These are phyloP conservation scores for Alligator mississippiensis DNA, from an alignment of 2,113 vertebrate genomes.

Conservation along the genomic window DNA sequence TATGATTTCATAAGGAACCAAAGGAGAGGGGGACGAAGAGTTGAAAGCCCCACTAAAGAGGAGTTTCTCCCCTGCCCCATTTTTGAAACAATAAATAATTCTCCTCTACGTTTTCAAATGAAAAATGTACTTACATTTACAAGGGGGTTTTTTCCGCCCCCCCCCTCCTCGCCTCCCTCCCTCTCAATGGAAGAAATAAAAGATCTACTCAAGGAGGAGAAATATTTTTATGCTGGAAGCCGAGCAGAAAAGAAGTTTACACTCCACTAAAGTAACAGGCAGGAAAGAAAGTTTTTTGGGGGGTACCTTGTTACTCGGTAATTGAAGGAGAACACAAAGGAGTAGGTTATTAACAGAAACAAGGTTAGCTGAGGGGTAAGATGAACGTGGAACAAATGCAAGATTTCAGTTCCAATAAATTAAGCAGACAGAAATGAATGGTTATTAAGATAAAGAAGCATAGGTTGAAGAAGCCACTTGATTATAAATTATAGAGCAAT, in stretches of 20 bases:
- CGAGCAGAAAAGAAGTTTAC: neutral
- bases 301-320: slow-evolving; percentile 33
- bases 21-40: neutral
- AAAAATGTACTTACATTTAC: neutral
- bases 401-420: slow-evolving; percentile 68
- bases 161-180: neutral
- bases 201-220: neutral
- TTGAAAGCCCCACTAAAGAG: neutral
- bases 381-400: slow-evolving; percentile 60
- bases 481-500: slow-evolving; percentile 78
- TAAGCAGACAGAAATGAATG: slow-evolving; percentile 74
- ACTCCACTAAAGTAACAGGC: neutral
- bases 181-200: neutral
- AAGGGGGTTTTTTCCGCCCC: neutral
- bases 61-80: neutral
- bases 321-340: neutral
- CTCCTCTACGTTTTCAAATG: neutral
- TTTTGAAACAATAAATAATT: neutral
- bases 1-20: slow-evolving; percentile 5
- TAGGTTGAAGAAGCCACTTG: slow-evolving; percentile 72
- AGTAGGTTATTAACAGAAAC: slow-evolving; percentile 61
- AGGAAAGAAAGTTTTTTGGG: slow-evolving; percentile 6
- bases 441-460: slow-evolving; percentile 76
- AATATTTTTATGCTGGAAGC: neutral
- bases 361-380: slow-evolving; percentile 53